Conservation (phyloP, 92 coral and sea anemone species). For the Epizoanthus stellaris region DNA sequence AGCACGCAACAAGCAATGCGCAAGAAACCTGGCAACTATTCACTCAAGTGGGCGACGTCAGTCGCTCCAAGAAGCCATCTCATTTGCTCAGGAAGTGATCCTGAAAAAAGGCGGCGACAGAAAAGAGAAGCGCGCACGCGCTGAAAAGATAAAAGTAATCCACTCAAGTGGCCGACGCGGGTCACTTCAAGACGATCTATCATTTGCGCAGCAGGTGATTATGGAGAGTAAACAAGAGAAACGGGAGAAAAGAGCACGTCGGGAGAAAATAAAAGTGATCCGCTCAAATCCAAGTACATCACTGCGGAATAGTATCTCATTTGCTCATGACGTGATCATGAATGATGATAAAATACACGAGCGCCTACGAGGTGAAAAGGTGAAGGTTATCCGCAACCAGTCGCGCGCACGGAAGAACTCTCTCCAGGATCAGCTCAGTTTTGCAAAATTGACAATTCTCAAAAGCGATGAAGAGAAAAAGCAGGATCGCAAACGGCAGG, state of each 20-base stretch:
- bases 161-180: slow-evolving; percentile 11
- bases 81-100: slow-evolving; percentile 14
- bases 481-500: background rate
- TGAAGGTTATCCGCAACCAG: slow-evolving; percentile 20
- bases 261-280: slow-evolving; percentile 15
- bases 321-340: slow-evolving; percentile 14
- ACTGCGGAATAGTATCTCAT: background rate
- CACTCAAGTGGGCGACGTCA: background rate
- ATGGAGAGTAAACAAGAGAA: background rate
- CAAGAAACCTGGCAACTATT: slow-evolving; percentile 10
- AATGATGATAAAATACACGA: background rate
- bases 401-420: background rate
- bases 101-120: background rate
- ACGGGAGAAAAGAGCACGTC: background rate
- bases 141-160: slow-evolving; percentile 14
- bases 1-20: background rate
- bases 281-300: background rate
- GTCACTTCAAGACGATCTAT: slow-evolving; percentile 3
- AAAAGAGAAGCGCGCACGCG: background rate
- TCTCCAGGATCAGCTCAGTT: slow-evolving; percentile 6
- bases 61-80: background rate
- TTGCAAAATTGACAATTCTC: background rate
- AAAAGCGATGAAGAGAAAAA: background rate
- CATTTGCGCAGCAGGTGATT: slow-evolving; percentile 7
- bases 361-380: background rate